phyloP scores from a whole-genome alignment of 2,888 invertebrate species.

The Chrysolina americana region DNA sequence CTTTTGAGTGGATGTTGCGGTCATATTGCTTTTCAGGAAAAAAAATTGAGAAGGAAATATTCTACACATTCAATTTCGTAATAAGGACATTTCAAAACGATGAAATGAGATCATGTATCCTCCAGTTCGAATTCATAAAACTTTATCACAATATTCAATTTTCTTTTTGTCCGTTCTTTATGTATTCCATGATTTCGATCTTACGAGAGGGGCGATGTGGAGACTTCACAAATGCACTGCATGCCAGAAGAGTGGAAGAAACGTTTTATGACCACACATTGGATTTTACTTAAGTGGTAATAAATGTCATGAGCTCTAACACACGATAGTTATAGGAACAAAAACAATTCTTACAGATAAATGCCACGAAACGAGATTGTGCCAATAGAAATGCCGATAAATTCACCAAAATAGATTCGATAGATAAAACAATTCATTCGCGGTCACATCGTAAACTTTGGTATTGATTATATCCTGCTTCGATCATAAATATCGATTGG shows the following conservation, averaged over 20 bases:
- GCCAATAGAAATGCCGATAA: background rate
- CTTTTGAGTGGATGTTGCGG: no score
- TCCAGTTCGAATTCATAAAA: no score
- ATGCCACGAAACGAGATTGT: background rate
- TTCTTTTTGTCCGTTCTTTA: background rate
- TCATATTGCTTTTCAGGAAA: no score
- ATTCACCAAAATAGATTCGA: slow-evolving; percentile 21
- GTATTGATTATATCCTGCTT: slow-evolving; percentile 1
- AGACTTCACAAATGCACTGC: background rate
- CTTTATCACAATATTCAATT: no score
- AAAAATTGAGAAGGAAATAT: no score
- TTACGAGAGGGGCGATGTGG: background rate
- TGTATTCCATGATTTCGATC: background rate
- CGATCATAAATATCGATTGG: slow-evolving; percentile 8
- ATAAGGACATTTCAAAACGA: no score
- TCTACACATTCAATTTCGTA: no score
- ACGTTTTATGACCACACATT: slow-evolving; percentile 1
- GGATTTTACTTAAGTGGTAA: slow-evolving; percentile 12
- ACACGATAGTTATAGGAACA: slow-evolving; percentile 1
- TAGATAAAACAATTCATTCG: slow-evolving; percentile 20
- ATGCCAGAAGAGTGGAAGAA: background rate
- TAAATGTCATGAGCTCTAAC: slow-evolving; percentile 3
- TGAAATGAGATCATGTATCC: no score
- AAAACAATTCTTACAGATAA: slow-evolving; percentile 5
- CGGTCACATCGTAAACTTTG: slow-evolving; percentile 11